Evolutionary conservation across 2,888 invertebrate genomes (phyloP).

Genomic region (Melieria omissa): DNA sequence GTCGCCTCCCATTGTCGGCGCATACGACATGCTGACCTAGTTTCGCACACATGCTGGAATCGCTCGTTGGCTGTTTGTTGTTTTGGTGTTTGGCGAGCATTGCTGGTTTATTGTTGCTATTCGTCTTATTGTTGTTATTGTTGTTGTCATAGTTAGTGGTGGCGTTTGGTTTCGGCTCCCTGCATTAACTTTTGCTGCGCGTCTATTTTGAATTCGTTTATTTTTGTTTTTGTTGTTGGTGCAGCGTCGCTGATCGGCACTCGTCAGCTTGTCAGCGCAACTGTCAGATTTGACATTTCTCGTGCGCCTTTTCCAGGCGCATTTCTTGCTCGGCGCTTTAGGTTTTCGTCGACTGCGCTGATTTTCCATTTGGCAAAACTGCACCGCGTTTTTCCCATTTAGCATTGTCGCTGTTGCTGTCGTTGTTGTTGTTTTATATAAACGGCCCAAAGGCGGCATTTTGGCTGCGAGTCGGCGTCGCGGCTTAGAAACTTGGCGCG

Average conservation of each 20-base stretch:
- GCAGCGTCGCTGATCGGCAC: background rate
- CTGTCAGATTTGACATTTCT: constrained; percentile 5
- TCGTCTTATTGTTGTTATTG: constrained; percentile 25
- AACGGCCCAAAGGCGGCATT: too few relatives aligned
- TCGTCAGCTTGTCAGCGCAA: background rate
- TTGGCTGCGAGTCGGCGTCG: too few relatives aligned
- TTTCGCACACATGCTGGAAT: constrained; percentile 52
- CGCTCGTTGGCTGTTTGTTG: too few relatives aligned
- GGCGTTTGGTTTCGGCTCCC: background rate
- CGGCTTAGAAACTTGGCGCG: too few relatives aligned
- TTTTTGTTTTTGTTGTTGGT: background rate
- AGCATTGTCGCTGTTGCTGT: too few relatives aligned
- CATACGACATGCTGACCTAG: constrained; percentile 62
- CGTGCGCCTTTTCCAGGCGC: background rate
- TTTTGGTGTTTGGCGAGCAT: too few relatives aligned
- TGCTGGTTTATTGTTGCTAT: constrained; percentile 21
- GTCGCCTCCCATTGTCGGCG: constrained; percentile 35
- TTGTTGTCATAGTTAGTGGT: constrained; percentile 13
- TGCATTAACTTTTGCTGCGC: background rate
- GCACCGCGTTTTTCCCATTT: too few relatives aligned
- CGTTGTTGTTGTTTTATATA: too few relatives aligned
- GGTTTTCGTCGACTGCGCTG: too few relatives aligned
- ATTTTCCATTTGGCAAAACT: too few relatives aligned
- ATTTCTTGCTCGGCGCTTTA: too few relatives aligned
- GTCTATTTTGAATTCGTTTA: constrained; percentile 14